Conservation (phyloP, 2,113 vertebrate genomes). For the Crotalus horridus region DNA sequence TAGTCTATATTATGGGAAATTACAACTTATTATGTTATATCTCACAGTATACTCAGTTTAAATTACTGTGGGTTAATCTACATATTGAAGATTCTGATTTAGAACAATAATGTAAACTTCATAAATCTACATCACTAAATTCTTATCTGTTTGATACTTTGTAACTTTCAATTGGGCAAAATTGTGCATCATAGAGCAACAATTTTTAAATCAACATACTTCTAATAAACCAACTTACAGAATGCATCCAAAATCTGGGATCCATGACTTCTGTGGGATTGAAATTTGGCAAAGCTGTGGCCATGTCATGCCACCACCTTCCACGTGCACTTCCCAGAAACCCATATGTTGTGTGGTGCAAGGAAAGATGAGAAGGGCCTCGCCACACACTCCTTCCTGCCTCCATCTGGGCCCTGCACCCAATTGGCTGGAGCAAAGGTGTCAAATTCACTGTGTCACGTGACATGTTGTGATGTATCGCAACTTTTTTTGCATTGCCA, state of each 20-base stretch:
- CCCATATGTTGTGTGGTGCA: not conserved
- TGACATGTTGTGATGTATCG: no score
- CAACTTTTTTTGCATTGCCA: no score
- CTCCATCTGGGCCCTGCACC: not conserved
- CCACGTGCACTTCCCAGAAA: not conserved
- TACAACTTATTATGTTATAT: no score
- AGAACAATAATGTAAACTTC: not conserved
- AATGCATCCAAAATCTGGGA: not conserved
- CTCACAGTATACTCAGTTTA: not conserved
- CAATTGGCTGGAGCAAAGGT: no score
- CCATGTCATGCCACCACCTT: not conserved
- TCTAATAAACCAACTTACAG: not conserved
- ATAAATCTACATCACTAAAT: not conserved
- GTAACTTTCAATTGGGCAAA: not conserved
- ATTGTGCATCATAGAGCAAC: not conserved
- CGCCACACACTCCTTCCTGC: not conserved
- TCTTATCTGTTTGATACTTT: not conserved
- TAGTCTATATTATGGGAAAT: no score
- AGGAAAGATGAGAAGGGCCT: not conserved
- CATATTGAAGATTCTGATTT: not conserved
- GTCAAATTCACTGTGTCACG: no score
- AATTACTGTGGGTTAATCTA: not conserved
- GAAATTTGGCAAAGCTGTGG: not conserved
- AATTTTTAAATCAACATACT: not conserved
- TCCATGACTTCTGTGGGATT: not conserved